phyloP scores from a whole-genome alignment of 1,140 invertebrate genomes.

The Melitaea cinxia region DNA sequence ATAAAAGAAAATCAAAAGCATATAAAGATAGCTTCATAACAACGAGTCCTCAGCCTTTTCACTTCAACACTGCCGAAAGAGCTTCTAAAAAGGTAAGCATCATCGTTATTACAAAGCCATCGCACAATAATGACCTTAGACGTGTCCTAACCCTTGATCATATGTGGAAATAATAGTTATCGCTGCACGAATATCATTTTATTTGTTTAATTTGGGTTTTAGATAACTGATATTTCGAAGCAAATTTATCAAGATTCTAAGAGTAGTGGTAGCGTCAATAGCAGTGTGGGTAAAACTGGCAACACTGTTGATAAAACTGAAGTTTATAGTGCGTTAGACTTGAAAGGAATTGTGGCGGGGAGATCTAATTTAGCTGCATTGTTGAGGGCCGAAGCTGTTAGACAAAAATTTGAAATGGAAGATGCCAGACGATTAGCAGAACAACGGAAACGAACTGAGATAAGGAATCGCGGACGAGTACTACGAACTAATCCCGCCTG shows the following conservation, averaged over 20 bases:
- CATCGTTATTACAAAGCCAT: no score
- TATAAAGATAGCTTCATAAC: slow-evolving; percentile 78
- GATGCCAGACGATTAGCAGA: slow-evolving; percentile 83
- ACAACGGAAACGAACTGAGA: slow-evolving; percentile 81
- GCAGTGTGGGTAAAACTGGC: slow-evolving; percentile 43
- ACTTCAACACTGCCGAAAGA: slow-evolving; percentile 76
- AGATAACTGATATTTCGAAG: slow-evolving; percentile 70
- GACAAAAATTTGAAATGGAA: slow-evolving; percentile 85
- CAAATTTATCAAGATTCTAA: slow-evolving; percentile 71
- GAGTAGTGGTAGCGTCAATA: slow-evolving; percentile 53
- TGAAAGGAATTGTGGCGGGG: slow-evolving; percentile 75
- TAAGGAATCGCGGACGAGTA: slow-evolving; percentile 82
- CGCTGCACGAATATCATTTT: no score
- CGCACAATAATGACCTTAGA: no score
- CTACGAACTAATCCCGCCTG: slow-evolving; percentile 86
- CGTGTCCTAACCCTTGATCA: no score
- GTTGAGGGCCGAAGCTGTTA: slow-evolving; percentile 85
- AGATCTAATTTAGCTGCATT: slow-evolving; percentile 87
- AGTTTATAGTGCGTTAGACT: slow-evolving; percentile 65
- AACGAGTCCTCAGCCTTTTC: slow-evolving; percentile 80
- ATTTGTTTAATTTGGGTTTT: slow-evolving; percentile 42
- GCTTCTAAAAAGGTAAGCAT: slow-evolving; percentile 66
- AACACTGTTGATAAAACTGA: slow-evolving; percentile 38
- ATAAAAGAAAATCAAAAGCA: slow-evolving; percentile 48
- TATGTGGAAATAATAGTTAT: no score